Evolutionary conservation across 2,888 invertebrate genomes (phyloP).

Genomic region (Scaptomyza cyrtandrae): DNA sequence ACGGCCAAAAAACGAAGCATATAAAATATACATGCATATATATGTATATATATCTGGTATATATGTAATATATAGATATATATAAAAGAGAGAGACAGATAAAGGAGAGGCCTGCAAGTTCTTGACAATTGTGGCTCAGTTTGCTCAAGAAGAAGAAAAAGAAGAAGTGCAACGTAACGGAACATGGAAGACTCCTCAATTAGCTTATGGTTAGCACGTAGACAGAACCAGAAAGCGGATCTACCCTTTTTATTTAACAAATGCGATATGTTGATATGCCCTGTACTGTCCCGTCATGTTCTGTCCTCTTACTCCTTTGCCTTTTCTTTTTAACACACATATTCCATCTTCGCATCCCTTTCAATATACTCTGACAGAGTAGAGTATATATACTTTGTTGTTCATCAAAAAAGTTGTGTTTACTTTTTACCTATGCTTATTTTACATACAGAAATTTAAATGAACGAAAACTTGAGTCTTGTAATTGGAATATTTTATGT

Average conservation of each 20-base stretch:
- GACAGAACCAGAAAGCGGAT: conserved; percentile 6
- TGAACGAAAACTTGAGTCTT: no score
- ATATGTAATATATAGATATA: conserved; percentile 6
- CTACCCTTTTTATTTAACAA: conserved; percentile 33
- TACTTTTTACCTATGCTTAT: background rate
- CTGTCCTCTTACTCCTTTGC: background rate
- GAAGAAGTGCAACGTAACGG: conserved; percentile 21
- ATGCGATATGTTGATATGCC: conserved; percentile 34
- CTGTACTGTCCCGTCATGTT: conserved; percentile 11
- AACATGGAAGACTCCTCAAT: conserved; percentile 58
- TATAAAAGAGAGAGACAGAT: conserved; percentile 1
- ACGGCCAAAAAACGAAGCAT: conserved; percentile 26
- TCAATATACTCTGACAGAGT: background rate
- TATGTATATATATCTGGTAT: conserved; percentile 1
- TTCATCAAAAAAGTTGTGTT: background rate
- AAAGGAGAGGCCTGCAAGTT: conserved; percentile 21
- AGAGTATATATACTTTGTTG: background rate
- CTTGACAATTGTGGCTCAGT: conserved; percentile 44
- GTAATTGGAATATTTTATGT: no score
- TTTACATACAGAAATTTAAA: no score
- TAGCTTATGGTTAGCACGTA: conserved; percentile 52
- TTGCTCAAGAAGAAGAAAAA: conserved; percentile 24
- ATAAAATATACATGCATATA: conserved; percentile 5
- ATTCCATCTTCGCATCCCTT: conserved; percentile 15
- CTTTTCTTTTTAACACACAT: conserved; percentile 9